Percentiles rank a stretch among this genome's conserved stretches.
These are phyloP conservation scores for Meiosimyza decipiens DNA, from an alignment of 2,888 invertebrate species.

Conservation along the genomic window DNA sequence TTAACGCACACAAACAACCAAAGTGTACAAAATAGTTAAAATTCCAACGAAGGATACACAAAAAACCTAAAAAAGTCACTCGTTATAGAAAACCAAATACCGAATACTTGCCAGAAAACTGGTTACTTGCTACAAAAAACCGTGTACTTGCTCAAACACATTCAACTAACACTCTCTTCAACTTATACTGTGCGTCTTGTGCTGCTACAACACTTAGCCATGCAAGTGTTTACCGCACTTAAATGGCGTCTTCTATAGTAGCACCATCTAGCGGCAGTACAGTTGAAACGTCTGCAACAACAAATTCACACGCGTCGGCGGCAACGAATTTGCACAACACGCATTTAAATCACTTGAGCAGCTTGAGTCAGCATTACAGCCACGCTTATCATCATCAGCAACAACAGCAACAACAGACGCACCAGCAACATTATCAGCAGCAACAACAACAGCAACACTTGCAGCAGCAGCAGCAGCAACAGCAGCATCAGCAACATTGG, in stretches of 20 bases:
- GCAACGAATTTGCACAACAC: conserved; percentile 57
- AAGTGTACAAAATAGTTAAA: conserved; percentile 39
- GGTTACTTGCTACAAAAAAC: not conserved
- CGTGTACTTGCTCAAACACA: not conserved
- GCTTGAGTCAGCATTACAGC: conserved; percentile 61
- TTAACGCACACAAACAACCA: conserved; percentile 9
- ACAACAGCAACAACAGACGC: conserved; percentile 49
- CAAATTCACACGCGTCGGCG: conserved; percentile 38
- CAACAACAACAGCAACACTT: conserved; percentile 46
- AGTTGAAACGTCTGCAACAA: conserved; percentile 58
- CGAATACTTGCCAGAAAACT: not conserved
- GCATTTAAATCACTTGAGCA: conserved; percentile 63
- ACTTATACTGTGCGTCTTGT: conserved; percentile 30
- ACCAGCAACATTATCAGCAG: conserved; percentile 46
- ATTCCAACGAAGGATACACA: conserved; percentile 46
- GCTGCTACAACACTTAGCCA: conserved; percentile 51
- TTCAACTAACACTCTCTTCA: not conserved
- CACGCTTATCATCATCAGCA: conserved; percentile 48
- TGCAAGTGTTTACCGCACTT: conserved; percentile 56
- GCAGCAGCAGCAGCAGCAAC: conserved; percentile 49
- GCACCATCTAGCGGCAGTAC: conserved; percentile 64
- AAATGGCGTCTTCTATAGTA: conserved; percentile 67
- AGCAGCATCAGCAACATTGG: conserved; percentile 57
- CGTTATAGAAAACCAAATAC: not conserved
- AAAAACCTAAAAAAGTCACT: not conserved